Evolutionary conservation across 2,113 vertebrate genomes (phyloP), one percentile per base, ranked within the genome.

Genomic region (Spermophilus dauricus): DNA sequence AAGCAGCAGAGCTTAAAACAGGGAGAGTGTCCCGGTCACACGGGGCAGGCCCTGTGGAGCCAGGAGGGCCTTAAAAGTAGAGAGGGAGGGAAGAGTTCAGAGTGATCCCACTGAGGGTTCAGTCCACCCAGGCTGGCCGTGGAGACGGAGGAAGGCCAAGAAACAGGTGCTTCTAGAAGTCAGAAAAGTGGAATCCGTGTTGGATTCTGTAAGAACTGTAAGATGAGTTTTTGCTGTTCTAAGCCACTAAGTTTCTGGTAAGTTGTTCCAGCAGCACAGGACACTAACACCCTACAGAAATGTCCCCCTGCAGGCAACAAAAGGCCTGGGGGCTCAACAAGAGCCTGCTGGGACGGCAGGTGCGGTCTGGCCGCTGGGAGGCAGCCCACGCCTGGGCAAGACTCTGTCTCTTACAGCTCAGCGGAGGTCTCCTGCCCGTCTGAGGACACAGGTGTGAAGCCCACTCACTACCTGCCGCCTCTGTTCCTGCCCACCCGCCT

Each of bases 1-100:
- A 37, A 56, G 37, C 56, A 56, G 24, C 32, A 72, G 53, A 42
- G 37, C 32, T 72, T 45, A 65, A 34, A 65, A 95, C 20, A 56
- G 39, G 83, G 17, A 76, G 20, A 4, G 8, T 2, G 13, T 20
- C 53, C 48, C 39, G 42, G 12, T 73, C 75, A 34, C 48, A 53
- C 63, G 56, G 56, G 28, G 8, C 28, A 8, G 24, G 18, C 4
- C 48, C 9, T 2, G 0, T 0, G 12, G 26, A 48, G 32, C 16
- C 84, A 28, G 16, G 8, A 5, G 2, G 22, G 37, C 73, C 48
- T 69, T 34, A 32, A 51, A 39, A 28, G 28, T 24, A 13, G 16
- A 39, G 28, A 76, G 20, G 13, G 26, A 78, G 76, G 32, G 32
- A 75, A 34, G 53, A 87, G 63, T 18, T 28, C 70, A 56, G 14